A percentile compares a stretch with the other conserved stretches of the same genome.
Evolutionary conservation across 2,797 vertebrate species (phyloP).

Genomic region (Gambelia wislizenii): DNA sequence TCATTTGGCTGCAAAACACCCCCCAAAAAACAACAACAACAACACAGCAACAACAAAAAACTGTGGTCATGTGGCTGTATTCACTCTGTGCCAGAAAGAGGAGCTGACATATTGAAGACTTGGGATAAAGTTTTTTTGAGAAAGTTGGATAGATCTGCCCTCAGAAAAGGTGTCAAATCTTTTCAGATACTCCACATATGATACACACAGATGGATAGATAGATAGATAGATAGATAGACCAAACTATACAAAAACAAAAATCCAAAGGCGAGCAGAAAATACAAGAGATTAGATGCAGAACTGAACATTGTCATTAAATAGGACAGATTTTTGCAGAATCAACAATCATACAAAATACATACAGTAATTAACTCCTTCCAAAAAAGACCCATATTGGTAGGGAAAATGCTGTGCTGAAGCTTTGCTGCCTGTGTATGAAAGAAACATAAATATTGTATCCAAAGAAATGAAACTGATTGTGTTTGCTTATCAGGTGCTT

Average conservation of each 20-base stretch:
- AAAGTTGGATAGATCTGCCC: neutral
- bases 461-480: neutral
- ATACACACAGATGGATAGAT: neutral
- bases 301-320: neutral
- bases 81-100: neutral
- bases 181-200: neutral
- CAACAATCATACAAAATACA: neutral
- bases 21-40: too few relatives aligned
- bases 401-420: neutral
- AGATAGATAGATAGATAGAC: neutral
- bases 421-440: neutral
- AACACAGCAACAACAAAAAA: neutral
- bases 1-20: too few relatives aligned
- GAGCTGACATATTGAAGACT: neutral
- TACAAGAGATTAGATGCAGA: neutral
- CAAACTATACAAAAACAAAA: neutral
- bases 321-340: neutral
- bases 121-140: too few relatives aligned
- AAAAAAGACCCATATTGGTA: neutral
- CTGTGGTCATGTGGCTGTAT: neutral
- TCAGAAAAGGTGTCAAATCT: neutral
- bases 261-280: neutral
- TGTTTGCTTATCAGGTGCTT: neutral
- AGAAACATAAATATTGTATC: neutral
- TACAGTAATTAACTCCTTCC: neutral